Evolutionary conservation across 2,888 invertebrate species (phyloP), one percentile per base, ranked within the genome.

Genomic region (Ellobium chinense): DNA sequence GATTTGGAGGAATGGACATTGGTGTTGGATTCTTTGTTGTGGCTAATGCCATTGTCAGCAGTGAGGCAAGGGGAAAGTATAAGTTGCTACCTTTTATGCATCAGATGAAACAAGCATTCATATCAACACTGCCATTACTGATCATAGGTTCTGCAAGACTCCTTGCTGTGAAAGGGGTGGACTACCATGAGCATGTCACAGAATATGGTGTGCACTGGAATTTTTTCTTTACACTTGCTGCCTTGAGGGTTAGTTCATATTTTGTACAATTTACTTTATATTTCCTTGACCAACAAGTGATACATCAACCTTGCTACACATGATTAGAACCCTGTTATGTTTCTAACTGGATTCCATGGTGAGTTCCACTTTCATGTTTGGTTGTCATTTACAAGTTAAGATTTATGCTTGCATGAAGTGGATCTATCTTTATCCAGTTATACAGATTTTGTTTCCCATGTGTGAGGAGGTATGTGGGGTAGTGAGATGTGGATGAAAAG

Each of bases 151-250:
- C 93, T 27, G 84, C 87, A 5, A 88, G 94, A 74, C 87, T 94
- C 9, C 27, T 93, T 2, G 85, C 93, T 29, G 90, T 94, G 18
- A 93, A 92, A 86, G 86, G 95, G 62, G 93, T 96, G 1, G 95
- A 96, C 85, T 99, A 99, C 92, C 96, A 97, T 80, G 96, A 96
- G 88, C 97, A 97, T 92, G 95, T 96, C 0, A 95, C 96, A 0
- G 99, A 99, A 92, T 99, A 99, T 94, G 99, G 99, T 0, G 95
- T 96, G 0, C 99, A 99, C 92, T 98, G 99, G 97, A 99, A 99
- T 93, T 99, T 99, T 92, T 99, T 99, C 93, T 96, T 98, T 86
- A 99, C 98, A 0, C 93, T 99, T 79, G 97, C 97, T 2, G 93
- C 96, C 60, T 96, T 97, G 27, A 97, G 97, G 91, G 94, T 94